Conservation (phyloP, 2,888 invertebrate species). For the Xestia rhomboidea region DNA sequence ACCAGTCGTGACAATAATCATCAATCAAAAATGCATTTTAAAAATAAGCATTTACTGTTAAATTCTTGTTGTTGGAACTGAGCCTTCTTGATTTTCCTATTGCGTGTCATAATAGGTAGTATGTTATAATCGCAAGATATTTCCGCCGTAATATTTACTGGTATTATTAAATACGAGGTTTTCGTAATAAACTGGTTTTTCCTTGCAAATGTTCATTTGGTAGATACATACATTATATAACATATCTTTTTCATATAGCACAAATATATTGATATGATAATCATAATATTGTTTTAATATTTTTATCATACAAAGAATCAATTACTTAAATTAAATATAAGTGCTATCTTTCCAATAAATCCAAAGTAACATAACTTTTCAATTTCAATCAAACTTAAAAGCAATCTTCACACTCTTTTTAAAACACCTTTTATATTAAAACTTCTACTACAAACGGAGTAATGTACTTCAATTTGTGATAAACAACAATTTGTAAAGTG, state of each 20-base stretch:
- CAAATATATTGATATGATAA: neutral
- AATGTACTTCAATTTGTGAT: conserved; percentile 21
- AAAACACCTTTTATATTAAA: conserved; percentile 25
- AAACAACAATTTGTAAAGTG: conserved; percentile 35
- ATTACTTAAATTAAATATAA: conserved; percentile 17
- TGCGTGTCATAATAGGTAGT: neutral
- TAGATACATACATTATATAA: no score
- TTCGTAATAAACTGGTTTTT: conserved; percentile 7
- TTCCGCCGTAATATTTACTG: conserved; percentile 41
- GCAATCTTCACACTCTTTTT: conserved; percentile 25
- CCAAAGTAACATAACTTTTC: conserved; percentile 20
- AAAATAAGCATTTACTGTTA: neutral
- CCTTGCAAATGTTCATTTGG: neutral
- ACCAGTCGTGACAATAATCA: no score
- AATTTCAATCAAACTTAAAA: conserved; percentile 40
- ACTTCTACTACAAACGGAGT: conserved; percentile 24
- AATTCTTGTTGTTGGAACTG: neutral
- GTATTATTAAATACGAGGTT: conserved; percentile 6
- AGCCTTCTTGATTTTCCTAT: conserved; percentile 5
- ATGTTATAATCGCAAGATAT: conserved; percentile 46
- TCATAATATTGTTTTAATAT: neutral
- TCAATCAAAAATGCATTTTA: no score
- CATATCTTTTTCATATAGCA: neutral
- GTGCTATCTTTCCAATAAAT: conserved; percentile 13
- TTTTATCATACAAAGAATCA: neutral